Evolutionary conservation across 2,113 vertebrate genomes (phyloP), one percentile per base, ranked within the genome.

Genomic region (Terrapene triunguis): DNA sequence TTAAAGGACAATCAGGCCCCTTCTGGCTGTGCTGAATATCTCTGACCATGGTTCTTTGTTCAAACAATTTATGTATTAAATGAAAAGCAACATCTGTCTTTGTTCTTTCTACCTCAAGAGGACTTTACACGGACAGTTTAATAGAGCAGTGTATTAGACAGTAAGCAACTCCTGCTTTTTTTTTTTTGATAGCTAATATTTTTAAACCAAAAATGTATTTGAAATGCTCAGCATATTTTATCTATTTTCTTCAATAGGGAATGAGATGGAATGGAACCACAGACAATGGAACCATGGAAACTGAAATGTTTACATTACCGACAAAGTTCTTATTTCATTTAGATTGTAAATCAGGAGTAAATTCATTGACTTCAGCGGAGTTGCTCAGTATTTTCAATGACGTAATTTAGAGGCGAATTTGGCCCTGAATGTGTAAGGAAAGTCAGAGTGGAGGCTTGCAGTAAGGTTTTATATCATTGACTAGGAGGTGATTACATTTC

Each of bases 271-370:
- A 38, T 80, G 92, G 92, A n/a, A 51, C 16, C 38, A 4, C 32
- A 11, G 83, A 50, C 90, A 91, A 89, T 38, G 89, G 85, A 87
- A 53, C 76, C 72, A 94, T 87, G 54, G 82, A 38, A 94, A 93
- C 69, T 95, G 89, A 89, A 94, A 79, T 85, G 92, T 95, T 96
- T 78, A 96, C n/a, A 95, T 91, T 5, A 2, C 95, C 97, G 95
- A 79, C 83, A 91, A 93, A 96, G 96, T 97, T 97, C 38, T 96
- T 96, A 81, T 90, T 95, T 97, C 93, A 96, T 97, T 96, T 97
- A 94, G 93, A 44, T 10, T 74, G 10, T 25, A 44, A 44, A 76
- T 76, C 42, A 25, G 22, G 22, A 96, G 79, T 93, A 93, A 51
- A 96, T 97, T 97, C 92, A 85, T 87, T 92, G 86, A 79, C 57